Conservation (phyloP, 92 coral and sea anemone genomes). For the Desmophyllum pertusum region DNA sequence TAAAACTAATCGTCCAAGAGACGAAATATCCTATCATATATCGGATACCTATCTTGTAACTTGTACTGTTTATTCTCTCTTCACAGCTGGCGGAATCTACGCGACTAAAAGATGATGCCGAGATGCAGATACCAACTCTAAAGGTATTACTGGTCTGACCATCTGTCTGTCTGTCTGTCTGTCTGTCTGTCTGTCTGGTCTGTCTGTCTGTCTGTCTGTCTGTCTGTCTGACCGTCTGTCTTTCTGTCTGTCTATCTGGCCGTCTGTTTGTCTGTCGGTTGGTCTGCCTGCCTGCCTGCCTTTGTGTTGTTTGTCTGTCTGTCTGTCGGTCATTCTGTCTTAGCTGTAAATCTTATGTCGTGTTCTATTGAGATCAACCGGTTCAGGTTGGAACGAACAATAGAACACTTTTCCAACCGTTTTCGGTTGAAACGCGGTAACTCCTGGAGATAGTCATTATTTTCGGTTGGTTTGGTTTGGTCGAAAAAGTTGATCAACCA, state of each 20-base stretch:
- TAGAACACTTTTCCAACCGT: too few relatives aligned
- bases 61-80: not conserved
- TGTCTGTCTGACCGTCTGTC: not conserved
- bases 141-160: constrained; percentile 56
- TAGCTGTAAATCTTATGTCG: too few relatives aligned
- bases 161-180: not conserved
- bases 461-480: too few relatives aligned
- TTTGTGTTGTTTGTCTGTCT: not conserved
- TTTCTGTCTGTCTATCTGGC: not conserved
- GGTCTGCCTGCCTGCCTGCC: not conserved
- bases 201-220: not conserved
- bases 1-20: too few relatives aligned
- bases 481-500: too few relatives aligned
- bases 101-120: constrained; percentile 85
- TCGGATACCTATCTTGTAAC: too few relatives aligned
- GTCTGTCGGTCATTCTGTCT: not conserved
- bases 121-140: constrained; percentile 91
- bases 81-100: constrained; percentile 93
- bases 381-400: too few relatives aligned
- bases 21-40: too few relatives aligned
- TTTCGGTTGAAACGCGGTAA: too few relatives aligned
- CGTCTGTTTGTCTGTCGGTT: not conserved
- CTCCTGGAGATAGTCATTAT: too few relatives aligned
- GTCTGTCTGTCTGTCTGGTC: not conserved
- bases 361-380: too few relatives aligned